Evolutionary conservation across 1,140 invertebrate genomes (phyloP).

Genomic region (Formica selysi): DNA sequence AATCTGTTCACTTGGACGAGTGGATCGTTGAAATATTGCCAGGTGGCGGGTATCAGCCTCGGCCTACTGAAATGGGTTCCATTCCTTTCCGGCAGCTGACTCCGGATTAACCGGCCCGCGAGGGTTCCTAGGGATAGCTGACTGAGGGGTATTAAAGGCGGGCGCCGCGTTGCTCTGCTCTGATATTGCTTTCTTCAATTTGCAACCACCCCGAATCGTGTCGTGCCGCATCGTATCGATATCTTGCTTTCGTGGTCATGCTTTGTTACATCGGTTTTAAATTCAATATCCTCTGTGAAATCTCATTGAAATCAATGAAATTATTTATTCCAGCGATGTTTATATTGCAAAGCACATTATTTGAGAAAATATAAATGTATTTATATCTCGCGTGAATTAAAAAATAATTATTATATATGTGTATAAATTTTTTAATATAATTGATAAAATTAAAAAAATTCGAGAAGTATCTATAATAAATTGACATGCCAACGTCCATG

Average conservation of each 20-base stretch:
- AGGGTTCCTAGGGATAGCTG: constrained; percentile 68
- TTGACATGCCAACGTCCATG: background rate
- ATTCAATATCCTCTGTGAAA: background rate
- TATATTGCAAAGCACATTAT: background rate
- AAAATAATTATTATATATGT: background rate
- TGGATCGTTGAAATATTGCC: constrained; percentile 77
- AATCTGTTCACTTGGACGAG: constrained; percentile 57
- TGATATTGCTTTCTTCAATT: constrained; percentile 78
- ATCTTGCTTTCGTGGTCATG: constrained; percentile 1
- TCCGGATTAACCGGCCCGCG: constrained; percentile 75
- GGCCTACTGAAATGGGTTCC: constrained; percentile 73
- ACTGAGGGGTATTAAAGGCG: constrained; percentile 75
- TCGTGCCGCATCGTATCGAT: constrained; percentile 32
- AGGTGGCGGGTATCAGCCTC: constrained; percentile 74
- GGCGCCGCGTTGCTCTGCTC: constrained; percentile 39
- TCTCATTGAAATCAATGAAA: background rate
- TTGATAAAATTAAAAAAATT: background rate
- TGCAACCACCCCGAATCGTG: constrained; percentile 65
- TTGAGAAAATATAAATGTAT: background rate
- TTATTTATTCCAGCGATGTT: background rate
- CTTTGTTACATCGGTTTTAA: background rate
- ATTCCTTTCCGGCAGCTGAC: constrained; percentile 78
- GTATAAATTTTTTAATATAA: background rate
- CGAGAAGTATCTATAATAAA: background rate
- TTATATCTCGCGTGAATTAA: too few species aligned